Base-by-base conservation (phyloP, 1,140 invertebrate species). In the Dysdera silvatica region DNA sequence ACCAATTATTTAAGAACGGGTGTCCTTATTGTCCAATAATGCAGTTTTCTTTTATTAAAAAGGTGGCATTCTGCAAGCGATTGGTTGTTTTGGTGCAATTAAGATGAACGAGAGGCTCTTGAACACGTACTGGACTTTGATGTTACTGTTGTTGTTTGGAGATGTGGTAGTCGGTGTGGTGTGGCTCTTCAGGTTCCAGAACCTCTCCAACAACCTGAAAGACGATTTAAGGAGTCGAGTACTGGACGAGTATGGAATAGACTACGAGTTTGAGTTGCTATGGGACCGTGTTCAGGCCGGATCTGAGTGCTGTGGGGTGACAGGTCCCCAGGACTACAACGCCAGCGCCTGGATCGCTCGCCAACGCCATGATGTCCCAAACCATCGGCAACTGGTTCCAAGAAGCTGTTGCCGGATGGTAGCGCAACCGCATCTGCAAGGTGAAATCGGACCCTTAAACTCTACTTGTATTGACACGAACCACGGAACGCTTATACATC, bases 161-260 rank as follows among this genome's bases (percentile, higher is more conserved):
- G 89, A 93, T 80, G 83, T 85, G 1, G 80, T 90, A 3, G 82
- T 91, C 31, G 89, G 89, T 16, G 82, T 89, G n/a, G 86, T 88
- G 67, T 93, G 89, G 89, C 82, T 89, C 58, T 87, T 89, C 74
- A 79, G 87, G 16, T 88, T 89, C 72, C 85, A 89, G 69, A 81
- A 80, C 60, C 84, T 91, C 57, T 82, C 84, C 67, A 77, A 83
- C 35, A 84, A 87, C 64, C 78, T 92, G 18, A 79, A 81, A 54
- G 85, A 85, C 0, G 82, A 82, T 33, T 77, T 91, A 18, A 81
- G 80, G 35, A 74, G 80, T 32, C 76, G 79, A 56, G 70, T 82
- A n/a, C 65, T 77, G 66, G 79, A 71, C 12, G 84, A 78, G 77
- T 93, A 91, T 79, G 84, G 83, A 26, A 78, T 77, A n/a, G 84